Evolutionary conservation across 1,140 invertebrate genomes (phyloP).

Genomic region (Drosophila melanica): DNA sequence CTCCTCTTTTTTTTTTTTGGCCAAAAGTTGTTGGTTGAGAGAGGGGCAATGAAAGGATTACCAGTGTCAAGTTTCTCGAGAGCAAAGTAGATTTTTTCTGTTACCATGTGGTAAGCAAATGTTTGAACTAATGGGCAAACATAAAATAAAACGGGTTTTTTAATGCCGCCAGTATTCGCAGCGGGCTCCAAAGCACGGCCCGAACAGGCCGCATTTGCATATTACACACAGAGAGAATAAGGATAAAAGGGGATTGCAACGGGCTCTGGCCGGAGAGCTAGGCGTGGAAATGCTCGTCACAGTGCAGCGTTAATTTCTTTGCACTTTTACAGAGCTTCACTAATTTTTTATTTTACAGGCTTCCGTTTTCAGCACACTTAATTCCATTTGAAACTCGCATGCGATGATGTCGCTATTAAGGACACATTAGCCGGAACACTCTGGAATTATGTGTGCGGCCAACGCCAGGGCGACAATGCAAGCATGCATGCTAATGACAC

Average conservation of each 20-base stretch:
- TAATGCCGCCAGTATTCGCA: slow-evolving; percentile 9
- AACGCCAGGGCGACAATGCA: slow-evolving; percentile 36
- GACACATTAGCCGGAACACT: slow-evolving; percentile 76
- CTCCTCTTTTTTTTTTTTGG: no score
- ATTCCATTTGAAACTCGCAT: slow-evolving; percentile 62
- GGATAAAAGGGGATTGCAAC: slow-evolving; percentile 17
- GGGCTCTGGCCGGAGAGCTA: slow-evolving; percentile 6
- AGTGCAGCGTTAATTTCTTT: slow-evolving; percentile 45
- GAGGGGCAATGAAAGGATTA: no score
- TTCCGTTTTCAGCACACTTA: slow-evolving; percentile 70
- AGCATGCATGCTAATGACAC: slow-evolving; percentile 73
- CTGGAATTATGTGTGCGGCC: slow-evolving; percentile 66
- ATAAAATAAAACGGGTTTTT: slow-evolving; percentile 13
- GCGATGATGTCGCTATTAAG: slow-evolving; percentile 78
- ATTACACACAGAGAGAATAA: slow-evolving; percentile 26
- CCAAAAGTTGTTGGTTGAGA: no score
- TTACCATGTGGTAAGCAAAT: not conserved
- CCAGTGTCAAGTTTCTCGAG: not conserved
- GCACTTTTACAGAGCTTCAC: slow-evolving; percentile 44
- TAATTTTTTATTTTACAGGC: slow-evolving; percentile 41
- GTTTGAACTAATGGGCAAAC: not conserved
- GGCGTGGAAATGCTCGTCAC: slow-evolving; percentile 23
- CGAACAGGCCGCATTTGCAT: slow-evolving; percentile 24
- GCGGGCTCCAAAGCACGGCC: not conserved
- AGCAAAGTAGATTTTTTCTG: not conserved